These are phyloP conservation scores for Scrobipalpa atriplicella DNA, from an alignment of 2,888 invertebrate species.

Conservation along the genomic window DNA sequence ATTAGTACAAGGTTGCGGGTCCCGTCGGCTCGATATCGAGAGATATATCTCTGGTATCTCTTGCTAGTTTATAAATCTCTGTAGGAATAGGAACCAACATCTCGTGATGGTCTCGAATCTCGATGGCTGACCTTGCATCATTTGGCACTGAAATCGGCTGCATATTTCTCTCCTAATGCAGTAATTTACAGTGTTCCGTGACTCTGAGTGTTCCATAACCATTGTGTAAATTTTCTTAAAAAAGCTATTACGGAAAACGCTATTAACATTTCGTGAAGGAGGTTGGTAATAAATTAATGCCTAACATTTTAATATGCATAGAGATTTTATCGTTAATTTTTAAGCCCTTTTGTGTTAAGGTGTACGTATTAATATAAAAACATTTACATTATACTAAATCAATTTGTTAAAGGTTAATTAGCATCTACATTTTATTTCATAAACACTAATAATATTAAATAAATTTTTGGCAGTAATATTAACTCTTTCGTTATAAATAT, in stretches of 20 bases:
- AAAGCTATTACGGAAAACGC: not conserved
- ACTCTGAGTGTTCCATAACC: constrained; percentile 3
- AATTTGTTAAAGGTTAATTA: too few relatives aligned
- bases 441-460: too few relatives aligned
- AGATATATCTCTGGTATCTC: constrained; percentile 35
- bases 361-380: not conserved
- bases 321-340: not conserved
- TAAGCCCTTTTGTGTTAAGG: not conserved
- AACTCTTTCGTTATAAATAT: too few relatives aligned
- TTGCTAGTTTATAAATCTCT: constrained; percentile 38
- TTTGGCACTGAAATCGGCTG: constrained; percentile 30
- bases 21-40: constrained; percentile 56
- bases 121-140: constrained; percentile 37
- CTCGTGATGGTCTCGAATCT: constrained; percentile 31
- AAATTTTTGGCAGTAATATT: too few relatives aligned
- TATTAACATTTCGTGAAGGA: not conserved
- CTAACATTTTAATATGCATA: not conserved
- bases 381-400: too few relatives aligned
- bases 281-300: not conserved
- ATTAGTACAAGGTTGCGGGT: constrained; percentile 77
- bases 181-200: constrained; percentile 5
- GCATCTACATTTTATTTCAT: too few relatives aligned
- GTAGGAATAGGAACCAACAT: constrained; percentile 35
- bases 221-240: not conserved
- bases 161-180: constrained; percentile 20